Base-by-base conservation (phyloP, 2,888 invertebrate species). In the Pharmacophagus antenor region DNA sequence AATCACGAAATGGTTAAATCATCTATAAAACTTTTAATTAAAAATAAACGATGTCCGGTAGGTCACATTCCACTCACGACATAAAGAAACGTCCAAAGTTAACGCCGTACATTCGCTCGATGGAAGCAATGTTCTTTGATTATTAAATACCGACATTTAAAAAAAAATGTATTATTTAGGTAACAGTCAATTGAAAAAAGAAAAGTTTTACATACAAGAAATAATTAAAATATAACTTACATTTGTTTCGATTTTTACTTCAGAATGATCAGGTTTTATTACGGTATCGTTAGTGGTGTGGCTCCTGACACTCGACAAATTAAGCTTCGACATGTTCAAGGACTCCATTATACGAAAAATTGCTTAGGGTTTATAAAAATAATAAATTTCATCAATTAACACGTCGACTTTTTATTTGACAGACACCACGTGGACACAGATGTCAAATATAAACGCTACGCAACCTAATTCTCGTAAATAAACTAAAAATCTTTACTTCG, bases 361-460 rank as follows among this genome's bases (percentile, higher is more conserved):
- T 56, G 63, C 65, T 69, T 68, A 70, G 67, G 67, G 74, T 73
- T 67, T 72, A 49, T 64, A 63, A 54, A 54, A 54, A 59, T 51
- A 67, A 67, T 73, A 71, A 70, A 69, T 60, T 67, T 67, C 74
- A 70, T 76, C 70, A 67, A 75, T 77, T 81, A 82, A 86, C 88
- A 89, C 88, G 89, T 89, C 82, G 82, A 85, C 85, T 72, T 68
- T 50, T 69, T 73, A 69, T 72, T 60, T 87, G 87, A 85, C 88
- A 76, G 74, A 70, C 81, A 88, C 88, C 89, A 89, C 89, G 89
- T 89, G 89, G 89, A 88, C 82, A 83, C 75, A 76, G 81, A 76
- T 80, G 89, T 88, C 89, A 89, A 79, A 78, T 72, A 71, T 65
- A 73, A 67, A 65, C 62, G 67, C 65, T 68, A 64, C 70, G 70